A percentile compares a stretch with the other conserved stretches of the same genome.
Evolutionary conservation across 2,797 vertebrate species (phyloP).

Genomic region (Salarias fasciatus): DNA sequence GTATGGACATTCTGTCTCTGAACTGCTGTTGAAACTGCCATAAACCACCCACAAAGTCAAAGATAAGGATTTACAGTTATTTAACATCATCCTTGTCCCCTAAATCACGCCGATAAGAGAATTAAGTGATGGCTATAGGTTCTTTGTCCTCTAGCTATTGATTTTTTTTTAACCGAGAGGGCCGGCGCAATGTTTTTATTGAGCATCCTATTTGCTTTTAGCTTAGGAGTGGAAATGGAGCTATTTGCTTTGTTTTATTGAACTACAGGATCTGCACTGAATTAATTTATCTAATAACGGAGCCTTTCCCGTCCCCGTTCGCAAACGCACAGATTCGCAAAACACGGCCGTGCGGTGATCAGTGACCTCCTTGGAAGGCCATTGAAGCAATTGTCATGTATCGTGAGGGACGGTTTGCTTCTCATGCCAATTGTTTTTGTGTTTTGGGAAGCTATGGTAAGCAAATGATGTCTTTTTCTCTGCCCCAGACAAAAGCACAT

Average conservation of each 20-base stretch:
- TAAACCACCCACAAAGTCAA: constrained; percentile 83
- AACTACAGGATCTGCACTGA: constrained; percentile 29
- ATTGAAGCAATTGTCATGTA: constrained; percentile 15
- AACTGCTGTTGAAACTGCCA: constrained; percentile 82
- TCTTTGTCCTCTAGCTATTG: constrained; percentile 82
- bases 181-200: constrained; percentile 74
- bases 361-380: constrained; percentile 7
- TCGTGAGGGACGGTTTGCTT: constrained; percentile 17
- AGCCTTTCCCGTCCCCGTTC: constrained; percentile 25
- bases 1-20: constrained; percentile 81
- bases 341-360: constrained; percentile 17
- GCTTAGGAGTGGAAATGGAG: constrained; percentile 53
- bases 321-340: not conserved
- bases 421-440: constrained; percentile 18
- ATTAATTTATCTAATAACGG: constrained; percentile 46
- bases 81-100: constrained; percentile 78
- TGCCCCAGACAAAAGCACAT: constrained; percentile 49
- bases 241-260: constrained; percentile 59
- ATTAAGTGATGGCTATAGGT: constrained; percentile 79
- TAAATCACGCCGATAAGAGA: constrained; percentile 83
- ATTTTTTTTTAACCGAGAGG: constrained; percentile 66
- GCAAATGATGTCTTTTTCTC: not conserved
- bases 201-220: constrained; percentile 73
- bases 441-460: not conserved
- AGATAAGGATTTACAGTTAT: constrained; percentile 86